These are phyloP conservation scores for Anodontia alba DNA, from an alignment of 2,888 invertebrate genomes.

Conservation along the genomic window DNA sequence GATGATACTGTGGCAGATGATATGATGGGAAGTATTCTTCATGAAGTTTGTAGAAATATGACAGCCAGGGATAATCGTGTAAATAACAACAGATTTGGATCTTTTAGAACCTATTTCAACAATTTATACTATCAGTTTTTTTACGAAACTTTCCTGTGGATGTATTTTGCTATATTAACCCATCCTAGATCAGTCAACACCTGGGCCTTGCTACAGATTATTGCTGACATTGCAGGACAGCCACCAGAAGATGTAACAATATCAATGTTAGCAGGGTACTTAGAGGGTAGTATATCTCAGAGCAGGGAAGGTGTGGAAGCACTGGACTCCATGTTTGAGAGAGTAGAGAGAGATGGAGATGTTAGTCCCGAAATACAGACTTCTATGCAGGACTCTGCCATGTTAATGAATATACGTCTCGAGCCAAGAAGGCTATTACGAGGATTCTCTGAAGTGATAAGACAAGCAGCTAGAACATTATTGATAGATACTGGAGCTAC, in stretches of 20 bases:
- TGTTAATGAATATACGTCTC: constrained; percentile 51
- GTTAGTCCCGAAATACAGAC: constrained; percentile 29
- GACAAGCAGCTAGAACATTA: constrained; percentile 39
- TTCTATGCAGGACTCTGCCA: constrained; percentile 41
- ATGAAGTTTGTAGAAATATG: neutral
- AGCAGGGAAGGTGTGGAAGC: constrained; percentile 16
- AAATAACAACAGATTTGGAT: neutral
- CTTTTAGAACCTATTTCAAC: constrained; percentile 32
- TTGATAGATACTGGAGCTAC: constrained; percentile 28
- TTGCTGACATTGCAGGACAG: constrained; percentile 18
- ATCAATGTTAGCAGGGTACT: constrained; percentile 34
- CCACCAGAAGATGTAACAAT: constrained; percentile 26
- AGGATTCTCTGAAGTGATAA: constrained; percentile 50
- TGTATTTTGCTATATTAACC: constrained; percentile 22
- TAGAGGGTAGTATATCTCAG: constrained; percentile 31
- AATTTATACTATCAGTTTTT: constrained; percentile 42
- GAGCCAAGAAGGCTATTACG: constrained; percentile 46
- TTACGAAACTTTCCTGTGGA: constrained; percentile 47
- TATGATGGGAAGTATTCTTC: neutral
- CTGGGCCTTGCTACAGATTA: constrained; percentile 34
- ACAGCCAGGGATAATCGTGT: neutral
- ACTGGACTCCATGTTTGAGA: constrained; percentile 27
- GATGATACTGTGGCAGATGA: neutral
- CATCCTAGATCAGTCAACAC: constrained; percentile 34
- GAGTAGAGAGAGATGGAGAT: constrained; percentile 13